Evolutionary conservation across 2,797 vertebrate species (phyloP), one percentile per base, ranked within the genome.

Genomic region (Prionace glauca): DNA sequence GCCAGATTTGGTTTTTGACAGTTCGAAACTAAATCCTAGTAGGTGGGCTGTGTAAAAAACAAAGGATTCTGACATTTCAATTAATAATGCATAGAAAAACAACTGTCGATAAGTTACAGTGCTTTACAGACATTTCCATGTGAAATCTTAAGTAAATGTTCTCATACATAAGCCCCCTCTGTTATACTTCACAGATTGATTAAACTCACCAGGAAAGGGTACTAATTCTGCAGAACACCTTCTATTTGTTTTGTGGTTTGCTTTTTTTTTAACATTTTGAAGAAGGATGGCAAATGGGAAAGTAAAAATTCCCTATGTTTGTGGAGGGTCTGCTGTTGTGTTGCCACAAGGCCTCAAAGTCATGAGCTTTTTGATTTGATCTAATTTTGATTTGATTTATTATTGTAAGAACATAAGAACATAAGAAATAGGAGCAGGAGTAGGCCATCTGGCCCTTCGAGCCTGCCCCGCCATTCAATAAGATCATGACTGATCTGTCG

Each of bases 1-100:
- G 45, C 67, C 92, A 94, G 67, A 72, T 94, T 94, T 71, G 41
- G 8, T 91, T 91, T 62, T 62, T 91, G 88, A 91, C 88, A 91
- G 88, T 74, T 94, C 24, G 14, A 24, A 94, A 69, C 92, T 8
- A 94, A 50, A 72, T 29, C 67, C n/a, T 94, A 29, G 92, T 71
- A 50, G 92, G 65, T 32, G 69, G 45, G 67, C 69, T 56, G 14
- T 45, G 36, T 65, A 2, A n/a, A 36, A 91, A 92, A 94, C 71
- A 45, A 93, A 24, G 18, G 24, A 41, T 94, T 41, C 41, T 72
- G 69, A 56, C 92, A 94, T 36, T 72, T 50, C 62, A 71, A 94
- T 74, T 94, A 72, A 94, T 94, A 94, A 74, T 50, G 92, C 45
- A 36, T 74, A 72, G 26, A 94, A 71, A 71, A 72, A 26, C 69